Conservation (phyloP, 2,797 vertebrate species). For the Leuciscus waleckii region DNA sequence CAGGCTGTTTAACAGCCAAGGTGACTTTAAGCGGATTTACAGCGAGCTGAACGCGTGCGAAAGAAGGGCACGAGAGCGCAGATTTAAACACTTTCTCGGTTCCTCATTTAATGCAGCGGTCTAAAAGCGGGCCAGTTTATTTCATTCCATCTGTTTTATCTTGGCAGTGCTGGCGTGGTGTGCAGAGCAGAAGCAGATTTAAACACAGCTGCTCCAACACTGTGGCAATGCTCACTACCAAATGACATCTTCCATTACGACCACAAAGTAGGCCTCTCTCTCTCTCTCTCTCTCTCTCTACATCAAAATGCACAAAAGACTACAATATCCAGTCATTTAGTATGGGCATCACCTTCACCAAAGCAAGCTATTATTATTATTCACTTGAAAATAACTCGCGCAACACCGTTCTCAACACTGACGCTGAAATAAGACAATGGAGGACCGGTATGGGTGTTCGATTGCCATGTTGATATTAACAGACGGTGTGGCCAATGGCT, state of each 20-base stretch:
- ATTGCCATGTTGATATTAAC: background rate
- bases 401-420: background rate
- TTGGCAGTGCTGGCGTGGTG: conserved; percentile 72
- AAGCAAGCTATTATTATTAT: conserved; percentile 2
- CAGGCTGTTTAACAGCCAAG: conserved; percentile 80
- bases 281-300: background rate
- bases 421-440: background rate
- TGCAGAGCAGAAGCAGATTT: conserved; percentile 79
- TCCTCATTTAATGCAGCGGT: conserved; percentile 81
- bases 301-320: background rate
- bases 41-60: conserved; percentile 56
- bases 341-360: background rate
- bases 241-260: conserved; percentile 66
- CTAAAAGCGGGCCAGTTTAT: conserved; percentile 82
- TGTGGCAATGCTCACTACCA: conserved; percentile 63
- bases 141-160: conserved; percentile 82
- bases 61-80: conserved; percentile 66
- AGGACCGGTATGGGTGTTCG: background rate
- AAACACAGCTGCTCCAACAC: conserved; percentile 77
- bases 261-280: conserved; percentile 41
- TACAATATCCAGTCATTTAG: background rate
- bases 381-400: background rate
- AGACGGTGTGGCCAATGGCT: background rate
- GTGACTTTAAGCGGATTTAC: conserved; percentile 86
- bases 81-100: conserved; percentile 76